phyloP scores from a whole-genome alignment of 2,797 vertebrate species.

The Ptychadena robeensis region DNA sequence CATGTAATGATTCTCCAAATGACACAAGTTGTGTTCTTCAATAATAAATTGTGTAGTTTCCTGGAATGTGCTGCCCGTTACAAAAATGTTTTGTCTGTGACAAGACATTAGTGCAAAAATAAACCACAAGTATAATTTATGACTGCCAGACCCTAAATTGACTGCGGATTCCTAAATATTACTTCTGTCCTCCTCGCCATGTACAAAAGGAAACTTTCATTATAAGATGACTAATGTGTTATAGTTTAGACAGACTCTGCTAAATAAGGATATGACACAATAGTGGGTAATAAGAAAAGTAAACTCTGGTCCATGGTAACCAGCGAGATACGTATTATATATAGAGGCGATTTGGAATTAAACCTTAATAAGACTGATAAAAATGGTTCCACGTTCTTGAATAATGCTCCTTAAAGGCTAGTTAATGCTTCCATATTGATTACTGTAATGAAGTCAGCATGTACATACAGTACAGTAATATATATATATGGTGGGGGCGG shows the following conservation, averaged over 20 bases:
- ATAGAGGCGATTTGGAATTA: no score
- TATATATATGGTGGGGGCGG: no score
- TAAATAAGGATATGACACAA: background rate
- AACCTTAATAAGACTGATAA: no score
- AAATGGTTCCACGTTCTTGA: no score
- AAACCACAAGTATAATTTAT: conserved; percentile 12
- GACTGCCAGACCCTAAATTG: background rate
- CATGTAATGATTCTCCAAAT: background rate
- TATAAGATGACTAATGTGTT: background rate
- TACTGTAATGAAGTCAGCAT: no score
- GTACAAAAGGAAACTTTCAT: background rate
- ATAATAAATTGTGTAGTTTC: background rate
- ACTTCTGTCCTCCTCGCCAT: background rate
- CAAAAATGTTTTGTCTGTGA: conserved; percentile 18
- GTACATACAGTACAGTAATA: no score
- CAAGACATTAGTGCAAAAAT: conserved; percentile 5
- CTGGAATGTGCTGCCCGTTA: conserved; percentile 2
- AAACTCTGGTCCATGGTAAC: no score
- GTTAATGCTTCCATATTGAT: no score
- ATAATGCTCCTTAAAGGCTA: no score
- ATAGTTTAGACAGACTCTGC: background rate
- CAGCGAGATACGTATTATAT: no score
- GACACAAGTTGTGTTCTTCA: background rate
- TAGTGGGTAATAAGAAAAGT: no score
- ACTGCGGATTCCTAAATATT: background rate